A percentile compares a stretch with the other conserved stretches of the same genome.
These are phyloP conservation scores for Cecidostiba fungosa DNA, from an alignment of 2,888 invertebrate genomes.

Conservation along the genomic window DNA sequence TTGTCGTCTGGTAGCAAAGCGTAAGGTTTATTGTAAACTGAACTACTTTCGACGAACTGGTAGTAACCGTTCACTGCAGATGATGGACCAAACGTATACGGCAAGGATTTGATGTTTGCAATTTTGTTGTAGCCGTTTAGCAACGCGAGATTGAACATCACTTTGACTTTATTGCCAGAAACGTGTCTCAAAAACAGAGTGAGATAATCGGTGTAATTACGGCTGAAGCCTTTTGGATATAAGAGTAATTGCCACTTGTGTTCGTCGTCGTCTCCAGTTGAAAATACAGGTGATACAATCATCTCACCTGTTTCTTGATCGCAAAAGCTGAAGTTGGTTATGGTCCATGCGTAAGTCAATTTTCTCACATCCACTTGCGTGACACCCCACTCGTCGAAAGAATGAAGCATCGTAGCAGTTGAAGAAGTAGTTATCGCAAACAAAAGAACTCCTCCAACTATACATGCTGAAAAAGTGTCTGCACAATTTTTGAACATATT, in stretches of 20 bases:
- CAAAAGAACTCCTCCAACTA: background rate
- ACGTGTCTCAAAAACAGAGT: background rate
- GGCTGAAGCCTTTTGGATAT: background rate
- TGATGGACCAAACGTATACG: background rate
- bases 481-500: background rate
- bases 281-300: background rate
- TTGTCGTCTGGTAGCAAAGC: background rate
- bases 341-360: background rate
- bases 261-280: background rate
- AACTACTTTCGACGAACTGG: background rate
- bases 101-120: background rate
- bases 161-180: background rate
- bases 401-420: background rate
- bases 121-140: background rate
- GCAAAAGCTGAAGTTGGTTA: background rate
- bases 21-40: background rate
- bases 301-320: background rate
- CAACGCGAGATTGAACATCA: background rate
- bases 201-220: background rate
- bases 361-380: background rate
- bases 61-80: background rate
- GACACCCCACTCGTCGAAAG: constrained; percentile 4
- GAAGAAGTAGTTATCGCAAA: background rate
- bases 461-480: background rate
- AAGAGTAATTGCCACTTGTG: constrained; percentile 1